These are phyloP conservation scores for Matsumyia berberina DNA, from an alignment of 2,888 invertebrate species.

Conservation along the genomic window DNA sequence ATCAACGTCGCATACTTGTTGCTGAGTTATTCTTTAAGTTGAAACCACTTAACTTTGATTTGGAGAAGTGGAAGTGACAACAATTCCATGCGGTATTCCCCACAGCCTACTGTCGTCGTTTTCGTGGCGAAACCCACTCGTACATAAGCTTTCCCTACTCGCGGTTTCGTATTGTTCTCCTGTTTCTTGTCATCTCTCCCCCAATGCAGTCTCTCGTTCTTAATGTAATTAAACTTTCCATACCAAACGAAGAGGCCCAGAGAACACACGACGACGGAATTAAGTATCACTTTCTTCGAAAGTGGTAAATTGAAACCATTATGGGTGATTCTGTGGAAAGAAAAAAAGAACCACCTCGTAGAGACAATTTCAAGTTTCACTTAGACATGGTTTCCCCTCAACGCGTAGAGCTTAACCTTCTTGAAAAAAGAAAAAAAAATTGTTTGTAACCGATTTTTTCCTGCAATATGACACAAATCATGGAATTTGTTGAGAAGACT, in stretches of 20 bases:
- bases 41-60: slow-evolving; percentile 8
- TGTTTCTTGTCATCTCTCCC: neutral
- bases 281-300: slow-evolving; percentile 39
- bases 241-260: neutral
- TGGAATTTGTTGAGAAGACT: slow-evolving; percentile 23
- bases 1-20: slow-evolving; percentile 21
- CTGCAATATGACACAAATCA: slow-evolving; percentile 48
- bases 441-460: slow-evolving; percentile 12
- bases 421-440: neutral
- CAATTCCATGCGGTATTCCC: neutral
- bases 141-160: slow-evolving; percentile 13
- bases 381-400: neutral
- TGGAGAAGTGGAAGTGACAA: slow-evolving; percentile 9
- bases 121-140: slow-evolving; percentile 3
- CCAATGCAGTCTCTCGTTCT: slow-evolving; percentile 8
- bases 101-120: neutral
- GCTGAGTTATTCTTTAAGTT: slow-evolving; percentile 8
- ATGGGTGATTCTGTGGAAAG: slow-evolving; percentile 13
- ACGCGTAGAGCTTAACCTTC: neutral
- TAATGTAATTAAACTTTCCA: slow-evolving; percentile 30
- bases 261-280: slow-evolving; percentile 2
- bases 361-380: slow-evolving; percentile 30
- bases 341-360: neutral
- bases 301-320: slow-evolving; percentile 36
- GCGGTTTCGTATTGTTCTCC: slow-evolving; percentile 2